Evolutionary conservation across 2,888 invertebrate genomes (phyloP).

Genomic region (Aphidoletes aphidimyza): DNA sequence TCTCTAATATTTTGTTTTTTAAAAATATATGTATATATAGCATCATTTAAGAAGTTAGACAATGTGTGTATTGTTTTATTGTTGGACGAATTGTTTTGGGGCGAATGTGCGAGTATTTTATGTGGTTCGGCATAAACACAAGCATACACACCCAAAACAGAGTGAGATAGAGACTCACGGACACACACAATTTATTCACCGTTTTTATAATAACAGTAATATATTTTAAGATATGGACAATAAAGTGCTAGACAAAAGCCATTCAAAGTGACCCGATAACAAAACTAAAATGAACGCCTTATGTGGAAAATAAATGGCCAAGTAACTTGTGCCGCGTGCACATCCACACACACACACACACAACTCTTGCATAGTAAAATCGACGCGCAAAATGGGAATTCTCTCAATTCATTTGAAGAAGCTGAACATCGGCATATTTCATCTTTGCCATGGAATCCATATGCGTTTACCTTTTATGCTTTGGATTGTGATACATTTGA

Average conservation of each 20-base stretch:
- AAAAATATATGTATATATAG: no score
- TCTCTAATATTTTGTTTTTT: constrained; percentile 9
- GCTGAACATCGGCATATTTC: no score
- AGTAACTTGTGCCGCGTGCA: background rate
- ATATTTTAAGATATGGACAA: constrained; percentile 45
- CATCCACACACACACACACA: background rate
- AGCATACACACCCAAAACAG: no score
- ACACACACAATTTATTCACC: background rate
- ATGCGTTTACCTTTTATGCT: background rate
- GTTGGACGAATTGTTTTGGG: background rate
- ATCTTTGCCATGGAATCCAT: no score
- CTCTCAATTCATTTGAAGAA: no score
- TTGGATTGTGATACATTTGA: background rate
- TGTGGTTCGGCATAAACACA: background rate
- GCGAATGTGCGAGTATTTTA: background rate
- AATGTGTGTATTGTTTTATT: constrained; percentile 50
- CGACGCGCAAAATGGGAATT: background rate
- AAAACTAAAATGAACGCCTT: constrained; percentile 23
- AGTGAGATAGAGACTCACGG: no score
- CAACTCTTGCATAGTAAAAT: no score
- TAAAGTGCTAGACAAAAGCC: constrained; percentile 49
- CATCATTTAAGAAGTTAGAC: constrained; percentile 41
- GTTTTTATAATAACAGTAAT: constrained; percentile 40
- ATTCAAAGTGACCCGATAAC: constrained; percentile 46
- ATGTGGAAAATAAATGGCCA: background rate